Conservation (phyloP, 2,113 vertebrate species). For the Neotoma lepida region DNA sequence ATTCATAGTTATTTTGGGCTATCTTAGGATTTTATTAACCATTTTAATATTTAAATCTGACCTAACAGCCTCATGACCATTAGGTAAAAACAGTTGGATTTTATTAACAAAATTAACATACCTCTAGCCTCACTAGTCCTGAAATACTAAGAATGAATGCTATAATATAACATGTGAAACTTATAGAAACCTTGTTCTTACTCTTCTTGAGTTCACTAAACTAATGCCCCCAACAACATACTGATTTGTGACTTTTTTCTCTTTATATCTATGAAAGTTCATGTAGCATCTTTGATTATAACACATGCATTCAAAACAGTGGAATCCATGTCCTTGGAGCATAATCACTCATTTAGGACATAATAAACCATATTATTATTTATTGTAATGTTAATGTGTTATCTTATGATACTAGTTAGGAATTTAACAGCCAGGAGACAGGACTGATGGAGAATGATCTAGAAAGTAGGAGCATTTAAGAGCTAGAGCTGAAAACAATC, state of each 20-base stretch:
- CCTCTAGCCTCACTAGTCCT: background rate
- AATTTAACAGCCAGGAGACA: conserved; percentile 84
- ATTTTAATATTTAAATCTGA: background rate
- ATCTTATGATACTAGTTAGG: conserved; percentile 56
- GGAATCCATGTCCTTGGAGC: background rate
- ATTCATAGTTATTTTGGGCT: background rate
- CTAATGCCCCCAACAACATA: background rate
- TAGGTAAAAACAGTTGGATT: background rate
- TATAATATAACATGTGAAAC: background rate
- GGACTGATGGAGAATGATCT: conserved; percentile 89
- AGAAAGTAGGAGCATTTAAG: conserved; percentile 90
- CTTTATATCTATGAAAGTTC: background rate
- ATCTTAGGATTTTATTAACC: background rate
- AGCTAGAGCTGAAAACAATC: conserved; percentile 84
- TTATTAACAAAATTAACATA: background rate
- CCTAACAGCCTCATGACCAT: background rate
- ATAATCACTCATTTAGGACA: background rate
- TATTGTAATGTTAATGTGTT: background rate
- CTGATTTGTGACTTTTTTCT: background rate
- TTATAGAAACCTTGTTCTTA: background rate
- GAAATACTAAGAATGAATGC: background rate
- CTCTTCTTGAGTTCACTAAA: background rate
- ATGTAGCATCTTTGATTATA: background rate
- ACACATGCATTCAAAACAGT: background rate
- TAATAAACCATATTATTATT: background rate